Conservation (phyloP, 2,888 invertebrate species). For the Leucophora obtusa region DNA sequence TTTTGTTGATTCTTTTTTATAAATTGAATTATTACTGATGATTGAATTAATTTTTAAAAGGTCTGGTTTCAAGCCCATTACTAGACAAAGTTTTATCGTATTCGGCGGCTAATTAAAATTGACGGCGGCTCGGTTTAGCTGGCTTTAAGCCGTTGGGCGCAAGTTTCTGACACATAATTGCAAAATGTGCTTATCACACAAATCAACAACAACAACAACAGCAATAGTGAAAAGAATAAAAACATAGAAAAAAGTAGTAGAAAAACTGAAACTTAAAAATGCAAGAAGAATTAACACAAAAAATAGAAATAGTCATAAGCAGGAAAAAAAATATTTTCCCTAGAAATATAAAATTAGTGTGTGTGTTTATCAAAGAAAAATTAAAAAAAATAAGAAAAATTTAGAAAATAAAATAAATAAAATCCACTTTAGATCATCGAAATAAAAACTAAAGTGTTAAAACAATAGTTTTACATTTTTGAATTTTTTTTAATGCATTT, state of each 20-base stretch:
- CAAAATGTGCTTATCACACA: slow-evolving; percentile 33
- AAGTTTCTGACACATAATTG: not conserved
- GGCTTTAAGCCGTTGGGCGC: too few relatives aligned
- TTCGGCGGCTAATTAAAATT: too few relatives aligned
- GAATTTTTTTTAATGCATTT: not conserved
- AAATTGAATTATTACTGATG: too few relatives aligned
- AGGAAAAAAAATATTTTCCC: not conserved
- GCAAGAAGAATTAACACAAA: not conserved
- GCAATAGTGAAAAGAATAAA: slow-evolving; percentile 18
- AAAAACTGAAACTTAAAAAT: slow-evolving; percentile 39
- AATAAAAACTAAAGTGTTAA: not conserved
- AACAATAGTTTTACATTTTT: not conserved
- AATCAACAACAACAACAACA: too few relatives aligned
- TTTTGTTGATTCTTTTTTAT: too few relatives aligned
- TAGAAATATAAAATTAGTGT: slow-evolving; percentile 22
- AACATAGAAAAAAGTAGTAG: not conserved
- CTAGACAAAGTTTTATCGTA: too few relatives aligned
- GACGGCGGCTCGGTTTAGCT: too few relatives aligned
- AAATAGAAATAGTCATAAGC: not conserved
- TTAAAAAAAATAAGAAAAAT: not conserved
- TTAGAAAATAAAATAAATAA: not conserved
- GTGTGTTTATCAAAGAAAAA: not conserved
- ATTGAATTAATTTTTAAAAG: too few relatives aligned
- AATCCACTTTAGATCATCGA: not conserved
- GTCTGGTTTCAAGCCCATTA: too few relatives aligned